Base-by-base conservation (phyloP, 2,113 vertebrate genomes). In the Engraulis encrasicolus region DNA sequence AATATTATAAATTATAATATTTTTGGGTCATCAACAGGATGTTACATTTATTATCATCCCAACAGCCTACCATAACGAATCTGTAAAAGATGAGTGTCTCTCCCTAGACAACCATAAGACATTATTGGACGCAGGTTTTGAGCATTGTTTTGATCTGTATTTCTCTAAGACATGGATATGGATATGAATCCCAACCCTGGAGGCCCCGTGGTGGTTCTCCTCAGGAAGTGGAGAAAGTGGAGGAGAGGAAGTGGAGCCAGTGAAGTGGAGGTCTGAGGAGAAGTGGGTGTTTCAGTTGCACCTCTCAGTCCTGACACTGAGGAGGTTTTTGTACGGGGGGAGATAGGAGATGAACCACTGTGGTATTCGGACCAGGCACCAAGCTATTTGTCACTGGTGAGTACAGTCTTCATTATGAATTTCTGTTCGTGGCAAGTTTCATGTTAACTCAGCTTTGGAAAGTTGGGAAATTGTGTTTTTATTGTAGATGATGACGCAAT, bases 301-400 rank as follows among this genome's bases (percentile, higher is more conserved):
- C 84, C 58, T 80, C 80, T 90, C 87, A 85, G 85, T 54, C 31
- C 82, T 84, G 83, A 90, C 38, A 90, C 85, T 87, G 78, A 82
- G 87, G 88, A 92, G 88, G 90, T 94, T 94, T 92, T 93, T 94
- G 92, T 92, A 92, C 87, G 38, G 38, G 86, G 82, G 50, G 88
- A 86, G 86, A 78, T 84, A 87, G 87, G 81, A 92, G 88, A 87
- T 92, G 86, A 90, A 90, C 87, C 90, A 92, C 91, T 92, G 92
- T 94, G 93, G 92, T 94, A 94, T 93, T 94, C 78, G 92, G 91
- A 85, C 89, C 87, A 91, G 92, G 92, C 49, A 93, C 92, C 82
- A 92, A 92, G 88, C 89, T 92, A 83, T 87, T 84, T 78, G 90
- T 92, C 0, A 88, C 81, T n/a, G 82, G 92, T 93, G 88, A 92